phyloP scores from a whole-genome alignment of 2,797 vertebrate genomes.

The Falco novaeseelandiae region DNA sequence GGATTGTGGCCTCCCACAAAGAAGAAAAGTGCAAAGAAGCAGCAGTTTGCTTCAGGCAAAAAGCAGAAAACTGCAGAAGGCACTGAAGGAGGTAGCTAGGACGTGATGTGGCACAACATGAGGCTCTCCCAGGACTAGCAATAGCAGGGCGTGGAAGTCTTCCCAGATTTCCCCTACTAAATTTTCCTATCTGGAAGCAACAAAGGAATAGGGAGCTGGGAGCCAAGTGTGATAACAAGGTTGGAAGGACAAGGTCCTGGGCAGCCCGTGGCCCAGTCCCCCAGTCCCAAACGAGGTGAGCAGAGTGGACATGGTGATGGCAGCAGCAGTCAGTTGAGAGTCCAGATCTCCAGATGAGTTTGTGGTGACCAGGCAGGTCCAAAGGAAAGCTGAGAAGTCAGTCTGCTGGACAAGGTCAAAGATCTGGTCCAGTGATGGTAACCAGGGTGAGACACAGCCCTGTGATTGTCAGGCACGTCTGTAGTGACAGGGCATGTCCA shows the following conservation, averaged over 20 bases:
- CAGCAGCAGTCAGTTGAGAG: background rate
- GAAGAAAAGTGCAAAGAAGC: background rate
- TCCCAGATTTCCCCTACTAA: background rate
- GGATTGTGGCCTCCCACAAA: background rate
- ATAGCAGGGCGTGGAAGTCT: background rate
- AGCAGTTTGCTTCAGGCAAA: background rate
- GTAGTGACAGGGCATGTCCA: background rate
- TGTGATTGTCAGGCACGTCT: background rate
- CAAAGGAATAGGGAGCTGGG: background rate
- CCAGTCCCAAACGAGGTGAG: background rate
- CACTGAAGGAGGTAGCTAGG: background rate
- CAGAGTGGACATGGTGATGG: background rate
- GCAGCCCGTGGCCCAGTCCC: background rate
- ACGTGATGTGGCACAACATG: accelerated
- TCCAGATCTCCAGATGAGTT: background rate
- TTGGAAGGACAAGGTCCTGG: background rate
- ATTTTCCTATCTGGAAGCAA: background rate
- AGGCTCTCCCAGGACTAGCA: background rate
- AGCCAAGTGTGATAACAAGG: background rate
- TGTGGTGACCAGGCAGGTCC: background rate
- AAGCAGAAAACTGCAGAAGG: background rate
- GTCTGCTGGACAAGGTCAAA: background rate
- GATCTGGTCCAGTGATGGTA: background rate
- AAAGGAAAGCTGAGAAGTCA: background rate
- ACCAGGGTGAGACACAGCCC: background rate